These are phyloP conservation scores for Myiozetetes cayanensis DNA, from an alignment of 2,113 vertebrate species.

Conservation along the genomic window DNA sequence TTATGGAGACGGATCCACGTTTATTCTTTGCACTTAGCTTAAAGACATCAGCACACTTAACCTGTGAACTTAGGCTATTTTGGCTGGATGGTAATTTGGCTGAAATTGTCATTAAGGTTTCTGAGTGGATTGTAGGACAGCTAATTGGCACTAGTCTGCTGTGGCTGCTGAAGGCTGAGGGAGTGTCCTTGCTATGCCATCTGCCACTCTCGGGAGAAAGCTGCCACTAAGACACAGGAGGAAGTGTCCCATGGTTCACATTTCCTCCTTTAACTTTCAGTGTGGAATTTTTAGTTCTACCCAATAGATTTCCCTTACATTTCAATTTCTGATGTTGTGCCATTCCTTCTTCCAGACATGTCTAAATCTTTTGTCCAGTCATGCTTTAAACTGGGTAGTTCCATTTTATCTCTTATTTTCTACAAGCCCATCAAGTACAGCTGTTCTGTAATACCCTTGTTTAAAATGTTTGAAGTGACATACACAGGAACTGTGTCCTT, in stretches of 20 bases:
- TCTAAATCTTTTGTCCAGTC: not conserved
- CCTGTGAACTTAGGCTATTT: not conserved
- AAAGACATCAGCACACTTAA: not conserved
- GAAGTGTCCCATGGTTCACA: not conserved
- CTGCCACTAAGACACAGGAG: not conserved
- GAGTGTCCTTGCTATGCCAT: not conserved
- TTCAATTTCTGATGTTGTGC: not conserved
- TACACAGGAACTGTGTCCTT: not conserved
- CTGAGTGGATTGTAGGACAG: not conserved
- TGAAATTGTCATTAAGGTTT: conserved; percentile 3
- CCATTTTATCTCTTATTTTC: not conserved
- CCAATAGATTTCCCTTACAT: not conserved
- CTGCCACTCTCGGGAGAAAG: not conserved
- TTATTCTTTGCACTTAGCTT: not conserved
- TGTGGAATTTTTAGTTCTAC: not conserved
- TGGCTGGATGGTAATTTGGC: not conserved
- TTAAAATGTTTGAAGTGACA: not conserved
- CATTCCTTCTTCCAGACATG: not conserved
- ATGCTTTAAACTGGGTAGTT: not conserved
- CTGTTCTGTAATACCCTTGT: not conserved
- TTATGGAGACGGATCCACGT: not conserved
- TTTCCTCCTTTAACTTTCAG: not conserved
- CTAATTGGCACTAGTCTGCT: accelerated
- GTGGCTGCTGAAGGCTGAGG: not conserved
- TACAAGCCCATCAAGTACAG: not conserved